A percentile compares a stretch with the other conserved stretches of the same genome.
Conservation (phyloP, 2,888 invertebrate genomes). For the Melipona bicolor region DNA sequence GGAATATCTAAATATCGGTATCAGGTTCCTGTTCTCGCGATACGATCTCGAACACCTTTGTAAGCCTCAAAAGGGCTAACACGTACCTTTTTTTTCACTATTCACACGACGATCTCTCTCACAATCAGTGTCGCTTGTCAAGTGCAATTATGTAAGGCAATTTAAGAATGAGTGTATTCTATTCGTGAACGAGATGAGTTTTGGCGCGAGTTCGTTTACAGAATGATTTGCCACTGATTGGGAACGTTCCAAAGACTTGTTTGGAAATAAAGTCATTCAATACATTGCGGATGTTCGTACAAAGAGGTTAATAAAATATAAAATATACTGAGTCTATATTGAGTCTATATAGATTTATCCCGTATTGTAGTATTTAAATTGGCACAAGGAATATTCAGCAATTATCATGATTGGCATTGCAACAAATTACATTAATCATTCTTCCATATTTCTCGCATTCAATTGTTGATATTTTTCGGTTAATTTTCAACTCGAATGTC, state of each 20-base stretch:
- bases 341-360: too few relatives aligned
- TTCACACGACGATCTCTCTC: not conserved
- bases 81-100: constrained; percentile 39
- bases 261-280: not conserved
- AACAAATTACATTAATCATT: too few relatives aligned
- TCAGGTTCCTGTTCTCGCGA: constrained; percentile 65
- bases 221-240: not conserved
- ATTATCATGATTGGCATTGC: too few relatives aligned
- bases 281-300: too few relatives aligned
- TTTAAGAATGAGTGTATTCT: not conserved
- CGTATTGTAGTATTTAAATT: too few relatives aligned
- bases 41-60: constrained; percentile 74
- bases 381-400: too few relatives aligned
- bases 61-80: constrained; percentile 59
- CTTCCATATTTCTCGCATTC: too few relatives aligned
- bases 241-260: not conserved
- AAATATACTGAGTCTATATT: too few relatives aligned
- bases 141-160: constrained; percentile 3
- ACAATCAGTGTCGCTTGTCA: constrained; percentile 8
- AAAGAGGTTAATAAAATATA: too few relatives aligned
- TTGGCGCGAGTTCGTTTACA: not conserved
- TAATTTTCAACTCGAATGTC: too few relatives aligned
- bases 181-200: not conserved
- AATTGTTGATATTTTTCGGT: too few relatives aligned
- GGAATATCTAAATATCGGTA: constrained; percentile 51